A percentile compares a stretch with the other conserved stretches of the same genome.
Evolutionary conservation across 2,888 invertebrate genomes (phyloP).

Genomic region (Philereme transversata): DNA sequence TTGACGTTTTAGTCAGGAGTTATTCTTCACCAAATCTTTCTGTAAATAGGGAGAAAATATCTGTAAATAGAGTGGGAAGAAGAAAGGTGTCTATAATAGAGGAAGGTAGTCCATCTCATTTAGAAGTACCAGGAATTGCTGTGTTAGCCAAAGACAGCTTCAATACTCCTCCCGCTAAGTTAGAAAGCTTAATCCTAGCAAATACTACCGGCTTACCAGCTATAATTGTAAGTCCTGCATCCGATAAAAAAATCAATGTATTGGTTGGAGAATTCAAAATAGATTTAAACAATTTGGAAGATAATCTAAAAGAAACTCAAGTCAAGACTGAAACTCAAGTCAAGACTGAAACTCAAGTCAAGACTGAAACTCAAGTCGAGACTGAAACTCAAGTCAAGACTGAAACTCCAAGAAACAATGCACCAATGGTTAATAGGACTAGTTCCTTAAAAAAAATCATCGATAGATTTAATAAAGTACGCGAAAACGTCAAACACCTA

Average conservation of each 20-base stretch:
- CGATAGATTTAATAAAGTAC: conserved; percentile 68
- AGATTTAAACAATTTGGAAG: conserved; percentile 38
- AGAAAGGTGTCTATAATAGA: conserved; percentile 67
- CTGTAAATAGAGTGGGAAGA: conserved; percentile 39
- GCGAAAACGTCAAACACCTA: conserved; percentile 52
- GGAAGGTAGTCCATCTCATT: conserved; percentile 56
- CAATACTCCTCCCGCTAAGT: conserved; percentile 46
- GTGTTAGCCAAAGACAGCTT: conserved; percentile 56
- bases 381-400: no score
- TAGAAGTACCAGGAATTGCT: conserved; percentile 70
- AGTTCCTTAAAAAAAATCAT: conserved; percentile 78
- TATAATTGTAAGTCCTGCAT: conserved; percentile 45
- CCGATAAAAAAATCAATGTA: conserved; percentile 41
- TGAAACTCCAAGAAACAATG: conserved; percentile 63
- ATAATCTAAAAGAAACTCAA: conserved; percentile 10
- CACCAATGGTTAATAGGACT: conserved; percentile 57
- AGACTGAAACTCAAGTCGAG: no score
- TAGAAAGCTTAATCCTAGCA: conserved; percentile 46
- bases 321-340: conserved; percentile 61
- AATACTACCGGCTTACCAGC: conserved; percentile 47
- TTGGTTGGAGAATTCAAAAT: conserved; percentile 41
- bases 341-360: conserved; percentile 64
- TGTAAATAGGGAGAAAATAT: conserved; percentile 51
- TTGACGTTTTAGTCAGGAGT: conserved; percentile 59
- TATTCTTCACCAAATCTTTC: conserved; percentile 72